Evolutionary conservation across 2,797 vertebrate species (phyloP), one percentile per base, ranked within the genome.

Genomic region (Ptychobarbus kaznakovi): DNA sequence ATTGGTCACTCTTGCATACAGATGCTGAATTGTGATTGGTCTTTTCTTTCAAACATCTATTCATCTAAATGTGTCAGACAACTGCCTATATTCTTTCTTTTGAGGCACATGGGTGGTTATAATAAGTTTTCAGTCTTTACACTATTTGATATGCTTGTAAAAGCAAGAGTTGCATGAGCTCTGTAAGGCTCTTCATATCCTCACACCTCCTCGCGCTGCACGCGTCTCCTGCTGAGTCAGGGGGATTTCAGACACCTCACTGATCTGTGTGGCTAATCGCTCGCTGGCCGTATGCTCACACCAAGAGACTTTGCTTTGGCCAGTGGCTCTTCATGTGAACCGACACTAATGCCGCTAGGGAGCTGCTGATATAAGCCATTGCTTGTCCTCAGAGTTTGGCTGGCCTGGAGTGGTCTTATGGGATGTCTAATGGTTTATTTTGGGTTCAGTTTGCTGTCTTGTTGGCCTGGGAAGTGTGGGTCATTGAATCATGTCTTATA

Each of bases 161-260:
- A 77, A 61, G 40, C 22, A 20, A 44, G 35, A 25, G 5, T 63
- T 78, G 56, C 15, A 20, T 22, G 28, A 42, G 13, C 20, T 66
- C 58, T 80, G 1, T 35, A 20, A 44, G 61, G 13, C 38, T 42
- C 16, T 44, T 22, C 28, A 2, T 65, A 20, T 15, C 40, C 38
- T 32, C 25, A 25, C 12, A 3, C 49, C 53, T 38, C 66, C 46
- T 69, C 28, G 22, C 28, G 49, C 32, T 25, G 18, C 51, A 56
- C 63, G n/a, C 8, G 15, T 49, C 72, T 66, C 88, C 66, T 92
- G 94, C 93, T 93, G 92, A 94, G 89, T 86, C 83, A 86, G 93
- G 83, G 38, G 91, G 92, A 93, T 93, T 91, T 92, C 87, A 92
- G 88, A 90, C 88, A 85, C 81, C 82, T 87, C 85, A 82, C 65